phyloP scores from a whole-genome alignment of 2,888 invertebrate genomes.

The Trichopria drosophilae region DNA sequence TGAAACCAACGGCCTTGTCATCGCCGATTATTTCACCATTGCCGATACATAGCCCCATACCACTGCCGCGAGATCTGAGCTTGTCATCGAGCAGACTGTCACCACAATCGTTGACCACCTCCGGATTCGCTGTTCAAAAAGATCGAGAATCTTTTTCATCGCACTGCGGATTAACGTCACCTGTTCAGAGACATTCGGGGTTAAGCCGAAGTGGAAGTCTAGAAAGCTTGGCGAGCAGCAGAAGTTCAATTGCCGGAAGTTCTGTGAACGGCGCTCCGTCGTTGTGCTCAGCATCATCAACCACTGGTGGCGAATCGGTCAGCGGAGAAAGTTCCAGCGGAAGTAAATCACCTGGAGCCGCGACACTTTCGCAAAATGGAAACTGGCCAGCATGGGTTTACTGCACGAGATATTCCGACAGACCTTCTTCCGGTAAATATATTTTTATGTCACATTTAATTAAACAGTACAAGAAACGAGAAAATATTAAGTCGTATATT shows the following conservation, averaged over 20 bases:
- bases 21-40: constrained; percentile 37
- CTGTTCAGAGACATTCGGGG: constrained; percentile 44
- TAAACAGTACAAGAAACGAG: too few species aligned
- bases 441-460: too few species aligned
- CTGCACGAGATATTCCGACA: constrained; percentile 92
- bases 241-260: constrained; percentile 53
- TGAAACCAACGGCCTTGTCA: constrained; percentile 42
- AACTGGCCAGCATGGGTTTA: constrained; percentile 97
- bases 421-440: constrained; percentile 83
- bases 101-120: constrained; percentile 40
- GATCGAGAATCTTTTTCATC: constrained; percentile 43
- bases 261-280: constrained; percentile 53
- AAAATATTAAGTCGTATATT: too few species aligned
- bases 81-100: constrained; percentile 43
- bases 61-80: constrained; percentile 46
- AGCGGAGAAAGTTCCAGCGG: constrained; percentile 48
- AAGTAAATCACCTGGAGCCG: constrained; percentile 31
- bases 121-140: constrained; percentile 33
- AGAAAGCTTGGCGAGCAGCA: constrained; percentile 54
- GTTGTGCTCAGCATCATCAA: constrained; percentile 48
- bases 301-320: constrained; percentile 44
- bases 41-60: constrained; percentile 37
- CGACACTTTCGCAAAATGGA: constrained; percentile 31
- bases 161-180: constrained; percentile 45
- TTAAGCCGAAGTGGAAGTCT: constrained; percentile 55